phyloP scores from a whole-genome alignment of 2,797 vertebrate species.

The Phalanger gymnotis region DNA sequence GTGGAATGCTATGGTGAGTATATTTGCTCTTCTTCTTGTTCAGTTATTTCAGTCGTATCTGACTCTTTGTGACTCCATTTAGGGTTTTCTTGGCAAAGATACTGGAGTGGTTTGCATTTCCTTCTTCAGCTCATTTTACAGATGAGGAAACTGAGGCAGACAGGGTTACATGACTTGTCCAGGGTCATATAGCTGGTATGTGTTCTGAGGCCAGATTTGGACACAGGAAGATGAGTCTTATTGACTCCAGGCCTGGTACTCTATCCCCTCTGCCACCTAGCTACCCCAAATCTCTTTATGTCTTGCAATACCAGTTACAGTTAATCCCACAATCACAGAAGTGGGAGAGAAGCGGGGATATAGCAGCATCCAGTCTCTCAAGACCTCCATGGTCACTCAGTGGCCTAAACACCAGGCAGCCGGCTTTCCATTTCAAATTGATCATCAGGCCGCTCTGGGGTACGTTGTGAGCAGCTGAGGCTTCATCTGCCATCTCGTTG shows the following conservation, averaged over 20 bases:
- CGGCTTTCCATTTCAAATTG: not conserved
- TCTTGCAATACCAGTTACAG: conserved; percentile 30
- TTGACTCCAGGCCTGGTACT: conserved; percentile 1
- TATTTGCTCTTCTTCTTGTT: not conserved
- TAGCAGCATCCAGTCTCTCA: not conserved
- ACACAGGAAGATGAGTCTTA: not conserved
- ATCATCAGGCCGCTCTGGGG: not conserved
- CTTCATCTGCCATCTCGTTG: conserved; percentile 52
- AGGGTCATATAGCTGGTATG: not conserved
- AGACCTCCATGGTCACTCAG: not conserved
- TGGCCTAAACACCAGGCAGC: not conserved
- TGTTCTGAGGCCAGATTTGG: not conserved
- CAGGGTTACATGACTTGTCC: not conserved
- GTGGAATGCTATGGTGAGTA: not conserved
- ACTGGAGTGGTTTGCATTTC: not conserved
- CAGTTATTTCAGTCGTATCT: not conserved
- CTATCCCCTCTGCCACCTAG: not conserved
- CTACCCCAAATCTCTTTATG: not conserved
- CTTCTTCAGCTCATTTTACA: not conserved
- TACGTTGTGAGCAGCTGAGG: conserved; percentile 11
- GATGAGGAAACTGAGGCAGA: not conserved
- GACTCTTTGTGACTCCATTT: not conserved
- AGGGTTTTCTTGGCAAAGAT: not conserved
- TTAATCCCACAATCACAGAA: conserved; percentile 38
- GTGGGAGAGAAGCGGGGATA: not conserved